Evolutionary conservation across 2,797 vertebrate genomes (phyloP).

Genomic region (Gouania willdenowi): DNA sequence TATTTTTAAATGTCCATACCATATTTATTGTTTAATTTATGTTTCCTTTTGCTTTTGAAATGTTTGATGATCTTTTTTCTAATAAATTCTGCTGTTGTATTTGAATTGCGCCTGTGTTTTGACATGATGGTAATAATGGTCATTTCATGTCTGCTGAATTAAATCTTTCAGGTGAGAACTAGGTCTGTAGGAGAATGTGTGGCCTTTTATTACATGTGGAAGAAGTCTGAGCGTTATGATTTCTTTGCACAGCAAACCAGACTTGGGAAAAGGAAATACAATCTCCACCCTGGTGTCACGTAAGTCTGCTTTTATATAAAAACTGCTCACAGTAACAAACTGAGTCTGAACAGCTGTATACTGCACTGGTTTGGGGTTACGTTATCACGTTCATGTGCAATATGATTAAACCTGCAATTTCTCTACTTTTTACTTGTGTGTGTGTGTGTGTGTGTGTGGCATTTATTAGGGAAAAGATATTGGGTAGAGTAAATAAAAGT

Average conservation of each 20-base stretch:
- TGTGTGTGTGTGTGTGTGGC: no score
- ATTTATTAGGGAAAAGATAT: no score
- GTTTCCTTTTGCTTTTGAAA: background rate
- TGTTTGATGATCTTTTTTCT: constrained; percentile 1
- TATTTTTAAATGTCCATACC: no score
- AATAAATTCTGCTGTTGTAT: constrained; percentile 12
- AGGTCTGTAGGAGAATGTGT: constrained; percentile 97
- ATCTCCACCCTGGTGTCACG: constrained; percentile 94
- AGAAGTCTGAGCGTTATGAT: constrained; percentile 97
- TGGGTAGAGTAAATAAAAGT: no score
- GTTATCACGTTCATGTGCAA: no score
- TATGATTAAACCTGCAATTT: no score
- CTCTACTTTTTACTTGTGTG: no score
- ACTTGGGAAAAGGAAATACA: constrained; percentile 98
- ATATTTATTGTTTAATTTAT: no score
- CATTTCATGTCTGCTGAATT: constrained; percentile 76
- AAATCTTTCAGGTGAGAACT: constrained; percentile 89
- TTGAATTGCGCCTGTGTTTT: constrained; percentile 36
- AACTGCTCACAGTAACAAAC: no score
- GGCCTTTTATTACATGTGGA: constrained; percentile 99
- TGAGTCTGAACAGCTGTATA: no score
- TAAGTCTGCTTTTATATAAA: no score
- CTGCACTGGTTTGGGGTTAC: no score
- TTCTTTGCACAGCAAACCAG: constrained; percentile 98
- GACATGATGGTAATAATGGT: constrained; percentile 62